A percentile compares a stretch with the other conserved stretches of the same genome.
Conservation (phyloP, 2,888 invertebrate species). For the Synergus japonicus region DNA sequence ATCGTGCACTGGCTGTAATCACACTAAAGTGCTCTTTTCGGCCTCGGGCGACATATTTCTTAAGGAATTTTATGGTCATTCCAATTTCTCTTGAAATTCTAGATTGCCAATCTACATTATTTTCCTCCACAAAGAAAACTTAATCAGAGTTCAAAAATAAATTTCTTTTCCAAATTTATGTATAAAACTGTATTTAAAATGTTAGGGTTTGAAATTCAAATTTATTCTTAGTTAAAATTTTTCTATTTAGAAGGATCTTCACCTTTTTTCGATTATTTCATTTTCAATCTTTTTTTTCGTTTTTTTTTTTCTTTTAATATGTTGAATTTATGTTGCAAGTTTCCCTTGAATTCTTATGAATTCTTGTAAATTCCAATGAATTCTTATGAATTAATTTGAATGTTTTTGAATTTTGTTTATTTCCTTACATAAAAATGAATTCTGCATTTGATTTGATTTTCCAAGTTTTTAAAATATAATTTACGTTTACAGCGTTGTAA, state of each 20-base stretch:
- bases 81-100: slow-evolving; percentile 23
- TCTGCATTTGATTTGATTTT: not conserved
- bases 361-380: too few relatives aligned
- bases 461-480: not conserved
- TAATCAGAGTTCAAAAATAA: not conserved
- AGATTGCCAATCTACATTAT: slow-evolving; percentile 2
- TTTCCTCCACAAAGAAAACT: not conserved
- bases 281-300: too few relatives aligned
- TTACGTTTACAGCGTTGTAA: slow-evolving; percentile 30
- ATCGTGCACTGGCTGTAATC: slow-evolving; percentile 56
- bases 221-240: not conserved
- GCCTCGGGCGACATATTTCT: slow-evolving; percentile 41
- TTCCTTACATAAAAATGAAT: too few relatives aligned
- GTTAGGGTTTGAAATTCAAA: not conserved
- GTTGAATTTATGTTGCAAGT: too few relatives aligned
- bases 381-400: too few relatives aligned
- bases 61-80: slow-evolving; percentile 11
- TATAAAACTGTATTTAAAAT: not conserved
- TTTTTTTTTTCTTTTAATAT: too few relatives aligned
- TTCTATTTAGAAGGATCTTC: not conserved
- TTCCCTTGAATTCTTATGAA: too few relatives aligned
- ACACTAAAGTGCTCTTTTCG: slow-evolving; percentile 50
- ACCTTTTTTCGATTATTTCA: too few relatives aligned
- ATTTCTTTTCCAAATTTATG: not conserved
- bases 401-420: too few relatives aligned